Percentiles rank a stretch among this genome's conserved stretches.
Evolutionary conservation across 2,113 vertebrate genomes (phyloP).

Genomic region (Grammomys surdaster): DNA sequence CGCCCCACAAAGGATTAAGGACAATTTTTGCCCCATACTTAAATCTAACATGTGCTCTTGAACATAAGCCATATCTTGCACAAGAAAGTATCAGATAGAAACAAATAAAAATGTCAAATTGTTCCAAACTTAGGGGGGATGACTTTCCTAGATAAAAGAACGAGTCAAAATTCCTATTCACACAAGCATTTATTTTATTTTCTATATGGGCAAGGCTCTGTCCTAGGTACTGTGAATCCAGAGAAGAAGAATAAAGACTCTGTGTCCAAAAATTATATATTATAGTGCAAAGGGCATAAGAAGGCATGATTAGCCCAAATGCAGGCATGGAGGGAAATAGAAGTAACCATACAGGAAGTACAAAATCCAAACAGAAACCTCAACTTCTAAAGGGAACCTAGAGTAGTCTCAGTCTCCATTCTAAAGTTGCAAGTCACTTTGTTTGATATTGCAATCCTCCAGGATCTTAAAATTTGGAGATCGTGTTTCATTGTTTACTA

Average conservation of each 20-base stretch:
- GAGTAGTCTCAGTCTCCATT: not conserved
- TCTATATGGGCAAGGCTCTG: not conserved
- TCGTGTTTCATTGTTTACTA: constrained; percentile 41
- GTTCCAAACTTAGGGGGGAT: constrained; percentile 66
- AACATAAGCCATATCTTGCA: constrained; percentile 72
- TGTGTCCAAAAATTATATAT: not conserved
- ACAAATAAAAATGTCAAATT: constrained; percentile 75
- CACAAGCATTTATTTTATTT: constrained; percentile 25
- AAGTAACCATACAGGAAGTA: not conserved
- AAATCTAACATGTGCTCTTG: constrained; percentile 62
- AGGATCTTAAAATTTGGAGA: not conserved
- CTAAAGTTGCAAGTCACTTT: constrained; percentile 25
- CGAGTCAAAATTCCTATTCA: constrained; percentile 54
- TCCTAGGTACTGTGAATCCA: not conserved
- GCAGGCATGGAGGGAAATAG: not conserved
- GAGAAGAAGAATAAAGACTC: not conserved
- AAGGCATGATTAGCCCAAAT: not conserved
- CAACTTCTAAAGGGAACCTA: not conserved
- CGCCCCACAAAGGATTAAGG: constrained; percentile 33
- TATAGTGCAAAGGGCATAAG: not conserved
- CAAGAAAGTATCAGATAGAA: constrained; percentile 70
- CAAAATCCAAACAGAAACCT: not conserved
- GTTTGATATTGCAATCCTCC: not conserved
- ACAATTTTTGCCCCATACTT: constrained; percentile 30
- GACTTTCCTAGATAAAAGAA: constrained; percentile 68